Evolutionary conservation across 2,888 invertebrate genomes (phyloP).

Genomic region (Suillia variegata): DNA sequence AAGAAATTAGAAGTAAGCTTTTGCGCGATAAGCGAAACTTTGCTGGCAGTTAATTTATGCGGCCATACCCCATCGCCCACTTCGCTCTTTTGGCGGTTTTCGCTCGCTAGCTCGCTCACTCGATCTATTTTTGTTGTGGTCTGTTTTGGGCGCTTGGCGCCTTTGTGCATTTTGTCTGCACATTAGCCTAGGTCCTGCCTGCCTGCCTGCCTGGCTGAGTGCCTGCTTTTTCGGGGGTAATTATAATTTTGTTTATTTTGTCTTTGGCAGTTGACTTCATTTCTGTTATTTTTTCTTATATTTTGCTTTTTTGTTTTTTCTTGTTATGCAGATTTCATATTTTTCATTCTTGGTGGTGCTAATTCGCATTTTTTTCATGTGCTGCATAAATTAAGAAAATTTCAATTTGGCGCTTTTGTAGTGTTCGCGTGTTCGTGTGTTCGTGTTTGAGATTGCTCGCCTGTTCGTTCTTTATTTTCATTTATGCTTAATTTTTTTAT

Average conservation of each 20-base stretch:
- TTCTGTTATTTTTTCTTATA: background rate
- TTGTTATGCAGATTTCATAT: too few species aligned
- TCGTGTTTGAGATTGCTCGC: too few species aligned
- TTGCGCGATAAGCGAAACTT: background rate
- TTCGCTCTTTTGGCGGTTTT: background rate
- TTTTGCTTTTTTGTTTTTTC: background rate
- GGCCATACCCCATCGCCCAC: too few species aligned
- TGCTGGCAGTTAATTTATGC: background rate
- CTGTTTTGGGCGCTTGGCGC: too few species aligned
- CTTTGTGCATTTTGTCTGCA: too few species aligned
- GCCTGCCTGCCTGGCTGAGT: background rate
- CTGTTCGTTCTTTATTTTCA: background rate
- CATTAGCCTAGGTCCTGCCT: background rate
- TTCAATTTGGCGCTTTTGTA: background rate
- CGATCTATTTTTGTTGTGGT: too few species aligned
- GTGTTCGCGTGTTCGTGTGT: too few species aligned
- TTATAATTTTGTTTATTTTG: constrained; percentile 3
- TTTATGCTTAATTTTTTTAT: too few species aligned
- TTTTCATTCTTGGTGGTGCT: too few species aligned
- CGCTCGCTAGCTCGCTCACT: too few species aligned
- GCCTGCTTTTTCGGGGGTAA: background rate
- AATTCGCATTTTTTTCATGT: background rate
- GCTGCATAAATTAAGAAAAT: background rate
- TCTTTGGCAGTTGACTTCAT: background rate
- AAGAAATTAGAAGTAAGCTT: background rate